Percentiles rank a stretch among this genome's conserved stretches.
Conservation (phyloP, 2,888 invertebrate species). For the Campoplex capitator region DNA sequence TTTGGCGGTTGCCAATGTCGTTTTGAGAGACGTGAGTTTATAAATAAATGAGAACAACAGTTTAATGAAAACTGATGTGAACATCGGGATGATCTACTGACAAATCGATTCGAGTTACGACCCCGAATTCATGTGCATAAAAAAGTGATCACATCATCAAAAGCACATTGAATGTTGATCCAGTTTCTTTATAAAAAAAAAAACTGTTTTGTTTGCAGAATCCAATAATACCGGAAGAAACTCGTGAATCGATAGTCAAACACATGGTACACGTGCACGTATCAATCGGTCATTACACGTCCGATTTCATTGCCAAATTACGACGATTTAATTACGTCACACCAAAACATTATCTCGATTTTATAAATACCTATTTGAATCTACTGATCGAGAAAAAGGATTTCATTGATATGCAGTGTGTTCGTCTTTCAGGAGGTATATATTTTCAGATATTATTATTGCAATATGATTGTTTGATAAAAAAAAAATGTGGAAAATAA, state of each 20-base stretch:
- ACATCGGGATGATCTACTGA: not conserved
- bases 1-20: slow-evolving; percentile 94
- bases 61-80: not conserved
- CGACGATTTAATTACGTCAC: slow-evolving; percentile 95
- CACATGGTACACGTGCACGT: slow-evolving; percentile 95
- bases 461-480: slow-evolving; percentile 5
- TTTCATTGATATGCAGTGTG: slow-evolving; percentile 85
- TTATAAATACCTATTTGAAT: slow-evolving; percentile 91
- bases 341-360: slow-evolving; percentile 96
- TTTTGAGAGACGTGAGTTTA: slow-evolving; percentile 90
- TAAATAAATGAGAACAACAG: not conserved
- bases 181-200: too few species aligned
- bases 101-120: not conserved
- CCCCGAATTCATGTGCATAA: too few species aligned
- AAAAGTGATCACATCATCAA: too few species aligned
- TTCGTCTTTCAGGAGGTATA: slow-evolving; percentile 80
- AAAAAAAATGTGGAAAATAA: too few species aligned
- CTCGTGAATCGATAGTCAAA: slow-evolving; percentile 90
- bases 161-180: too few species aligned
- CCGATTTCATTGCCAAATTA: slow-evolving; percentile 90
- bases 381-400: slow-evolving; percentile 90
- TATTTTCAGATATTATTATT: not conserved
- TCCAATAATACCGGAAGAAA: slow-evolving; percentile 88
- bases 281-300: slow-evolving; percentile 90
- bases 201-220: slow-evolving; percentile 84